phyloP scores from a whole-genome alignment of 2,888 invertebrate species.

The Fragum whitleyi region DNA sequence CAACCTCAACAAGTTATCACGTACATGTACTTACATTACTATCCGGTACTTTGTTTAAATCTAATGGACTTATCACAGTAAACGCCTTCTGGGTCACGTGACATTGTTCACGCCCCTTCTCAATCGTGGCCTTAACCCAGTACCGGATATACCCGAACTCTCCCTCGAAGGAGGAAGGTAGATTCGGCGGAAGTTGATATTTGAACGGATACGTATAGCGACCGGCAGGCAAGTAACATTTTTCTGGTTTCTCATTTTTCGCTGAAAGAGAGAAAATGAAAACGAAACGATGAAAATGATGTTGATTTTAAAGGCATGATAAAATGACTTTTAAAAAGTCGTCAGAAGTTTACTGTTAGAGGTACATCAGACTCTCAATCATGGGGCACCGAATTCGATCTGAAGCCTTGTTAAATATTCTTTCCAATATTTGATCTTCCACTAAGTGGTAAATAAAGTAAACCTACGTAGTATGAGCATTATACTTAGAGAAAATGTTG shows the following conservation, averaged over 20 bases:
- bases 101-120: slow-evolving; percentile 93
- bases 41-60: slow-evolving; percentile 88
- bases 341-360: too few species aligned
- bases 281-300: not conserved
- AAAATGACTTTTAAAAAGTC: too few species aligned
- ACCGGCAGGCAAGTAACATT: slow-evolving; percentile 88
- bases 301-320: too few species aligned
- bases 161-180: slow-evolving; percentile 82
- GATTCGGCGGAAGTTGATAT: slow-evolving; percentile 89
- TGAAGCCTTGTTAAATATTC: too few species aligned
- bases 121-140: slow-evolving; percentile 91
- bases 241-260: slow-evolving; percentile 71
- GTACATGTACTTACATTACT: slow-evolving; percentile 81
- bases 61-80: slow-evolving; percentile 92
- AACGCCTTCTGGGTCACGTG: slow-evolving; percentile 93
- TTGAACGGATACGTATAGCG: slow-evolving; percentile 92
- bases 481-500: too few species aligned
- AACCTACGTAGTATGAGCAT: too few species aligned
- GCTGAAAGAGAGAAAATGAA: slow-evolving; percentile 43
- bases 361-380: too few species aligned
- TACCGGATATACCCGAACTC: slow-evolving; percentile 90
- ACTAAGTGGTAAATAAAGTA: too few species aligned
- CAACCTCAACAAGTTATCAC: too few species aligned
- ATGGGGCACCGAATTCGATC: too few species aligned
- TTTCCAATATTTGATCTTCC: too few species aligned